Conservation (phyloP, 2,113 vertebrate species). For the Xenopus laevis region DNA sequence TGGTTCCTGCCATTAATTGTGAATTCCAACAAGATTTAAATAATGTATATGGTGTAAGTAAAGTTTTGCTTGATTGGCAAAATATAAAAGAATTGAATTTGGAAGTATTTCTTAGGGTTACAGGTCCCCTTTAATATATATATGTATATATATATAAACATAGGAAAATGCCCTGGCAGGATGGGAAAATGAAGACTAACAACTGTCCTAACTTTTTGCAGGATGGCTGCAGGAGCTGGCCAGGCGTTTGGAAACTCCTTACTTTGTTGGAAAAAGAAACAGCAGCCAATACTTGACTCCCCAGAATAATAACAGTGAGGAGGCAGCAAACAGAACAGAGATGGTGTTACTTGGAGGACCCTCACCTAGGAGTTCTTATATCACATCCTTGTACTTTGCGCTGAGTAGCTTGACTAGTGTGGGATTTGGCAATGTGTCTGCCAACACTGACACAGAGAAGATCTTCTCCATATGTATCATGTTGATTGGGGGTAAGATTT, state of each 20-base stretch:
- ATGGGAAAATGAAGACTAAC: no score
- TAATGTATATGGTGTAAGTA: no score
- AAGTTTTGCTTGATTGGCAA: no score
- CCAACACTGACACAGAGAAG: conserved; percentile 65
- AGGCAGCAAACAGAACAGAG: conserved; percentile 48
- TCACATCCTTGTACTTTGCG: conserved; percentile 65
- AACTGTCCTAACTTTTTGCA: conserved; percentile 17
- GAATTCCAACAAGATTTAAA: no score
- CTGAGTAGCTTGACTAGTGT: conserved; percentile 67
- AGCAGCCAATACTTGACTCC: conserved; percentile 30
- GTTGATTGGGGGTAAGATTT: conserved; percentile 61
- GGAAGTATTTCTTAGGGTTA: no score
- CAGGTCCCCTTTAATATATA: no score
- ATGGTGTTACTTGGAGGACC: conserved; percentile 60
- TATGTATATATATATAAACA: no score
- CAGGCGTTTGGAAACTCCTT: conserved; percentile 60
- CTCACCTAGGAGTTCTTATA: conserved; percentile 59
- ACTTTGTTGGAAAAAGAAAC: conserved; percentile 58
- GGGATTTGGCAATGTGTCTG: conserved; percentile 65
- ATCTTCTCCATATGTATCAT: conserved; percentile 69
- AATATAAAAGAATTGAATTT: no score
- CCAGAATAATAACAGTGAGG: conserved; percentile 48
- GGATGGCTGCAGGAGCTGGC: conserved; percentile 67
- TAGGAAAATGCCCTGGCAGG: no score
- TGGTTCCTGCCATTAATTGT: no score